A percentile compares a stretch with the other conserved stretches of the same genome.
Conservation (phyloP, 2,113 vertebrate genomes). For the Pogona vitticeps region DNA sequence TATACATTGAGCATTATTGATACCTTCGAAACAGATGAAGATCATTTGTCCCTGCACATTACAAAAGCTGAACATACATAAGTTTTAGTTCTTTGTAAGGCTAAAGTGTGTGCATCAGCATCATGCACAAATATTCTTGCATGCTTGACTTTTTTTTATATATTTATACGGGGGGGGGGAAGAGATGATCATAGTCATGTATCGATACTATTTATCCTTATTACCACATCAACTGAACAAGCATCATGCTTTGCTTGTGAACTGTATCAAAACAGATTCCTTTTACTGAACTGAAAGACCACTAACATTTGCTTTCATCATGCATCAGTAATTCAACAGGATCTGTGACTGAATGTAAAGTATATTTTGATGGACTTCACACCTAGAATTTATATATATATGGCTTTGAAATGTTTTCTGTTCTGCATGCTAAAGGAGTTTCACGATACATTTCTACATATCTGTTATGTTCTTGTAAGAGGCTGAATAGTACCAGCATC, state of each 20-base stretch:
- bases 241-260: conserved; percentile 26
- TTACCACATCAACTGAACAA: conserved; percentile 12
- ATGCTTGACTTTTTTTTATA: conserved; percentile 22
- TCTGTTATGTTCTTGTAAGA: conserved; percentile 30
- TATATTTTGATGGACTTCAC: conserved; percentile 18
- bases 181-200: conserved; percentile 34
- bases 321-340: conserved; percentile 5
- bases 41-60: conserved; percentile 41
- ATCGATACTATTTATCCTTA: conserved; percentile 34
- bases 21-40: conserved; percentile 17
- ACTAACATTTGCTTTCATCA: conserved; percentile 28
- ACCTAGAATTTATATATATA: conserved; percentile 3
- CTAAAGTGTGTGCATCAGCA: background rate
- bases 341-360: conserved; percentile 19
- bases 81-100: background rate
- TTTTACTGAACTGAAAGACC: background rate
- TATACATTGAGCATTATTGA: conserved; percentile 35
- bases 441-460: background rate
- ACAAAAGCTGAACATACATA: conserved; percentile 11
- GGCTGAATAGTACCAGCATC: conserved; percentile 25
- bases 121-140: conserved; percentile 25
- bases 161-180: too few relatives aligned
- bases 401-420: conserved; percentile 30
- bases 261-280: conserved; percentile 7
- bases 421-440: conserved; percentile 32